These are phyloP conservation scores for Drosophila eohydei DNA, from an alignment of 2,888 invertebrate species.

Conservation along the genomic window DNA sequence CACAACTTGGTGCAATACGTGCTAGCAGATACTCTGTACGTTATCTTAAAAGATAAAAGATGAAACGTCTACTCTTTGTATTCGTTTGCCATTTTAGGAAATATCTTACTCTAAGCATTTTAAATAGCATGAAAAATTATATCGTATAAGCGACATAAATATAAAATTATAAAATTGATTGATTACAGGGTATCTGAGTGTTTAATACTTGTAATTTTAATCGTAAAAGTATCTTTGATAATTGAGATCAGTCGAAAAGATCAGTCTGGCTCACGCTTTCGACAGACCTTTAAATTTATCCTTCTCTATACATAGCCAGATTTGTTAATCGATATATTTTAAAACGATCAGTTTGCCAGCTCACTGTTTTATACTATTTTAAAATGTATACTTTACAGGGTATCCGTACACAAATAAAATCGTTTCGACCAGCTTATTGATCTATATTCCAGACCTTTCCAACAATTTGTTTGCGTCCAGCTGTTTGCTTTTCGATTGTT, in stretches of 20 bases:
- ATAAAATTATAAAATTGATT: not conserved
- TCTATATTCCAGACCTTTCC: constrained; percentile 12
- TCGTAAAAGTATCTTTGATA: not conserved
- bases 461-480: constrained; percentile 7
- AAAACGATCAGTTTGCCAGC: too few species aligned
- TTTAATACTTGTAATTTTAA: not conserved
- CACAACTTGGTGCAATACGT: not conserved
- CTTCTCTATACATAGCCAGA: too few species aligned
- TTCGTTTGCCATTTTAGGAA: not conserved
- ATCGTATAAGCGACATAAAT: too few species aligned
- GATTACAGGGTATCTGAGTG: not conserved
- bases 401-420: not conserved
- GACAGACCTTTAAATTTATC: not conserved
- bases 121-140: too few species aligned
- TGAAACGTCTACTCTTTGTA: not conserved
- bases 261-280: not conserved
- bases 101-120: too few species aligned
- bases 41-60: not conserved
- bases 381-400: not conserved
- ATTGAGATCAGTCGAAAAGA: not conserved
- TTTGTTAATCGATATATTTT: too few species aligned
- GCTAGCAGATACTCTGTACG: not conserved
- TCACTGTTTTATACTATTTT: not conserved
- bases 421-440: not conserved
- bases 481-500: constrained; percentile 16